Percentiles rank a stretch among this genome's conserved stretches.
These are phyloP conservation scores for Protobothrops flavoviridis DNA, from an alignment of 2,113 vertebrate species.

Conservation along the genomic window DNA sequence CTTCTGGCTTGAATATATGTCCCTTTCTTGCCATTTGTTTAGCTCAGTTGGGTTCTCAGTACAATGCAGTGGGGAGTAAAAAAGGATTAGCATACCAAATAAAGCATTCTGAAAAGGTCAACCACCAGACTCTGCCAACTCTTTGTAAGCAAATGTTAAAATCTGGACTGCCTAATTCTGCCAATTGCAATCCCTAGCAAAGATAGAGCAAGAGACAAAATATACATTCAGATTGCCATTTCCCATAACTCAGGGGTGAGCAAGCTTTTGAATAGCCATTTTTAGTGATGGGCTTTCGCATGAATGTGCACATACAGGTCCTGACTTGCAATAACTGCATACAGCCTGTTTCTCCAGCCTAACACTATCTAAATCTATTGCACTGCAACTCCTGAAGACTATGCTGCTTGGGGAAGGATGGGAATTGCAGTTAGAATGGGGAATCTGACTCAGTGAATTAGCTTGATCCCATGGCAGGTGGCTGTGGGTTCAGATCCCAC, in stretches of 20 bases:
- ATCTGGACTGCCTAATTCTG: neutral
- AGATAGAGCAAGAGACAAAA: fast-evolving
- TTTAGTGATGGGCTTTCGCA: neutral
- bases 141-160: slow-evolving; percentile 3
- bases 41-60: slow-evolving; percentile 14
- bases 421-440: neutral
- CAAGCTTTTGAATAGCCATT: neutral
- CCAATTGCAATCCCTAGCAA: neutral
- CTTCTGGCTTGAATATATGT: neutral
- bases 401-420: neutral
- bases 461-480: neutral
- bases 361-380: neutral
- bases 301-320: neutral
- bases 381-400: neutral
- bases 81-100: slow-evolving; percentile 33
- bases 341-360: neutral
- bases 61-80: neutral
- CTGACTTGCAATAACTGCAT: neutral
- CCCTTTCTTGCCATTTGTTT: slow-evolving; percentile 12
- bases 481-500: neutral
- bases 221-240: neutral
- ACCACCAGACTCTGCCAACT: neutral
- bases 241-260: no score
- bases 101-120: neutral
- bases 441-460: neutral